These are phyloP conservation scores for Garrulus glandarius DNA, from an alignment of 2,797 vertebrate genomes.

Conservation along the genomic window DNA sequence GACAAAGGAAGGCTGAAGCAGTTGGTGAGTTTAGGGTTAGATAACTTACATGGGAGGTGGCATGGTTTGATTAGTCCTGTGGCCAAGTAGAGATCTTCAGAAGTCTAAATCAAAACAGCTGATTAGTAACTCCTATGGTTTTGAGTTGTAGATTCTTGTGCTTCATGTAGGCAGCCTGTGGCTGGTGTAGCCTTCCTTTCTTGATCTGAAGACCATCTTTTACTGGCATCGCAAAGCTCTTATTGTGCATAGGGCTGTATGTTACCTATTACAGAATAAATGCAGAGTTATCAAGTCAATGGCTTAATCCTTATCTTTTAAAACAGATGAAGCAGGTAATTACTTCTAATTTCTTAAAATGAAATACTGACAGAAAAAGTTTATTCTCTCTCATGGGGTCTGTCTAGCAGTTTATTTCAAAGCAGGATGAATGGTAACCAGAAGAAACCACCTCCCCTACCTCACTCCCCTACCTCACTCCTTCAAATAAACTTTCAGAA, in stretches of 20 bases:
- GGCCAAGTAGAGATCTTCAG: not conserved
- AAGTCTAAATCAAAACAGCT: not conserved
- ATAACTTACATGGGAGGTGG: not conserved
- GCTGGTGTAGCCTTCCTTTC: not conserved
- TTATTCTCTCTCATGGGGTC: not conserved
- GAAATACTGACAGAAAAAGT: not conserved
- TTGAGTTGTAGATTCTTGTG: not conserved
- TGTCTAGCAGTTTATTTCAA: not conserved
- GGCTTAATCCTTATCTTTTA: not conserved
- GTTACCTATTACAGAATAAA: not conserved
- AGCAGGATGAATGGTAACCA: not conserved
- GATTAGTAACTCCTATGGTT: not conserved
- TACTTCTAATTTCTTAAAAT: not conserved
- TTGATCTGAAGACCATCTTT: not conserved
- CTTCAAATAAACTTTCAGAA: not conserved
- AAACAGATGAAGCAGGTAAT: not conserved
- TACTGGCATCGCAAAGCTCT: not conserved
- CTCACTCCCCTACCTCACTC: not conserved
- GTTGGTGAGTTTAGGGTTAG: not conserved
- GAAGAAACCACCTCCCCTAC: not conserved
- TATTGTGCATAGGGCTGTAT: not conserved
- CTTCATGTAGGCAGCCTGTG: not conserved
- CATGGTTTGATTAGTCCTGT: not conserved
- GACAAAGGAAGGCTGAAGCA: not conserved
- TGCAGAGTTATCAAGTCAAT: not conserved